A percentile compares a stretch with the other conserved stretches of the same genome.
These are phyloP conservation scores for Tachyglossus aculeatus DNA, from an alignment of 2,797 vertebrate genomes.

Conservation along the genomic window DNA sequence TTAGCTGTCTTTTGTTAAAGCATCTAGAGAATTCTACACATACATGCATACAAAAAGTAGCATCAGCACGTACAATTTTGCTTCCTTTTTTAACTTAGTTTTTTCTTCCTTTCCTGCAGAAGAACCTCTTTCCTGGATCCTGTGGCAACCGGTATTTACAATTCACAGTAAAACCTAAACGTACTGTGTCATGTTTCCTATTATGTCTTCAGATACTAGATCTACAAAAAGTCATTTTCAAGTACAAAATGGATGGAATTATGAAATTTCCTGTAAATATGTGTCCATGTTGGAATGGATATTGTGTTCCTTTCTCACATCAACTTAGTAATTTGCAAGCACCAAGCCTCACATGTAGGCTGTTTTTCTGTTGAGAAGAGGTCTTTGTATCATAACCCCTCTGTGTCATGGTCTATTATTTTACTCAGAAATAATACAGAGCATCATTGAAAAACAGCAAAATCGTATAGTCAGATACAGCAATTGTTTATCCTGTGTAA, in stretches of 20 bases:
- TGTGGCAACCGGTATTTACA: too few relatives aligned
- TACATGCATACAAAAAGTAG: not conserved
- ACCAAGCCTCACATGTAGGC: not conserved
- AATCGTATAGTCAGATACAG: not conserved
- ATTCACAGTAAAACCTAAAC: too few relatives aligned
- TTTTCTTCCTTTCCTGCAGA: not conserved
- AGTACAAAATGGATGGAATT: not conserved
- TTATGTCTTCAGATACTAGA: not conserved
- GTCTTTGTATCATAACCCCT: not conserved
- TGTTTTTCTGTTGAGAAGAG: not conserved
- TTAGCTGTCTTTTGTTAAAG: not conserved
- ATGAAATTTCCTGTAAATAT: not conserved
- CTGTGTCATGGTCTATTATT: not conserved
- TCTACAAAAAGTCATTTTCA: not conserved
- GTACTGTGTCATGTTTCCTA: not conserved
- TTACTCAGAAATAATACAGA: not conserved
- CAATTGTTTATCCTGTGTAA: constrained; percentile 4
- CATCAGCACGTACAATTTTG: not conserved
- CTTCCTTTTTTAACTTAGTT: fast-evolving
- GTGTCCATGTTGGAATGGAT: not conserved
- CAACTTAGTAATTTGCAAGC: not conserved
- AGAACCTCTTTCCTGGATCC: too few relatives aligned
- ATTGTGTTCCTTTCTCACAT: not conserved
- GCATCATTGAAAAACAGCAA: constrained; percentile 16
- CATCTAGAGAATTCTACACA: not conserved